phyloP scores from a whole-genome alignment of 2,113 vertebrate species.

The Anolis carolinensis region DNA sequence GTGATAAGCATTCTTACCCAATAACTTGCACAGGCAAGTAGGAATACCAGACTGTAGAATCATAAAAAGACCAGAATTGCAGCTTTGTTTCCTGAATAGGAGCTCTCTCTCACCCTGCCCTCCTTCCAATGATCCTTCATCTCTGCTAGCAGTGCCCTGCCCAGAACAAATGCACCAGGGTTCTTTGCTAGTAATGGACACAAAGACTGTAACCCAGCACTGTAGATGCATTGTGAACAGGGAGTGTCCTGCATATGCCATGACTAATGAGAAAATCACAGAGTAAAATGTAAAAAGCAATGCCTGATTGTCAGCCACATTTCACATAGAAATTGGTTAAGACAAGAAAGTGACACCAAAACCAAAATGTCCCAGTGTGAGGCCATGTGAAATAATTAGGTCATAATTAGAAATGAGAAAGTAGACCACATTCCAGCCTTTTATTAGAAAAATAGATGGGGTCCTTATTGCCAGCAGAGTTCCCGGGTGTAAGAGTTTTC shows the following conservation, averaged over 20 bases:
- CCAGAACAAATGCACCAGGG: background rate
- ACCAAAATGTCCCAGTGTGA: background rate
- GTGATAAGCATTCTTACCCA: background rate
- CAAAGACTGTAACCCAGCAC: background rate
- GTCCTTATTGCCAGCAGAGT: background rate
- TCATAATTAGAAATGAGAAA: background rate
- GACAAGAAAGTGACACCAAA: background rate
- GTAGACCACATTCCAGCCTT: background rate
- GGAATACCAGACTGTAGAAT: background rate
- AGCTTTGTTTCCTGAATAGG: background rate
- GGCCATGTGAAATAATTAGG: background rate
- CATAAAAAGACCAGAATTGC: background rate
- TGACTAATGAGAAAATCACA: conserved; percentile 8
- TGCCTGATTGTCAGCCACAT: background rate
- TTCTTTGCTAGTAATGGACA: background rate
- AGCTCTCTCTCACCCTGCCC: background rate
- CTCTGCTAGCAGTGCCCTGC: background rate
- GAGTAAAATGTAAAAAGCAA: background rate
- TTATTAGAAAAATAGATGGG: rapidly evolving
- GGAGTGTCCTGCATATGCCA: background rate
- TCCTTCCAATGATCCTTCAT: rapidly evolving
- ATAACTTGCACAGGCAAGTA: conserved; percentile 22
- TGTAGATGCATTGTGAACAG: background rate
- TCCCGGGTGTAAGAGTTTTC: background rate
- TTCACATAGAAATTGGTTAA: background rate